Evolutionary conservation across 2,888 invertebrate genomes (phyloP), one percentile per base, ranked within the genome.

Genomic region (Neocrepidodera transversa): DNA sequence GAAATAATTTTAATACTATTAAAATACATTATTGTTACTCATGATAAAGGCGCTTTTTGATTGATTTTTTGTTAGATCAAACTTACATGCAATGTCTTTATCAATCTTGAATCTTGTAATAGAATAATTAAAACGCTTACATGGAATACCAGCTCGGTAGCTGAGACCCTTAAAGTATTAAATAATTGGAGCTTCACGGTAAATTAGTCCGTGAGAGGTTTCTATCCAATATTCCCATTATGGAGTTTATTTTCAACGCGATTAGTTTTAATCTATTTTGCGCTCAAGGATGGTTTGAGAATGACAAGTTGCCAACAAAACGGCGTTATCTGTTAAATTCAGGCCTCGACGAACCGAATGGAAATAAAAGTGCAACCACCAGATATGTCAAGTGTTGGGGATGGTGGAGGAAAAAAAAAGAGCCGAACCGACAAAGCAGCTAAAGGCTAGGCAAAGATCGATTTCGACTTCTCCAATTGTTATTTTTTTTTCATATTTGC

Each of bases 301-400:
- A 52, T 53, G 64, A 59, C 61, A 64, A 58, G 63, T 52, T 54
- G 35, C 50, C 38, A 47, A 43, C 50, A 50, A 54, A 50, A 38
- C 51, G 40, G 55, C 56, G 60, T 64, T 64, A 64, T 64, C 64
- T 61, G 56, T 57, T 61, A 54, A 61, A 61, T 54, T 54, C 64
- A 64, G 64, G 52, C 56, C 32, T 20, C 17, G 47, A n/a, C 47
- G 26, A 60, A 51, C 51, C 52, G 40, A 56, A 52, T 55, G 52
- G 52, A 52, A 60, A 60, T 60, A 48, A 52, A 60, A 59, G 59
- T 54, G 50, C 23, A 50, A 52, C 40, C 17, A 40, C 42, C 47
- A 51, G 30, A 60, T 52, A 28, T 51, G 56, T 56, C 60, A 52
- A 52, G 40, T 51, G 20, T 45, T 26, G 14, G 45, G 35, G 23